These are phyloP conservation scores for Zhengitettix transpicula DNA, from an alignment of 2,888 invertebrate species.

Conservation along the genomic window DNA sequence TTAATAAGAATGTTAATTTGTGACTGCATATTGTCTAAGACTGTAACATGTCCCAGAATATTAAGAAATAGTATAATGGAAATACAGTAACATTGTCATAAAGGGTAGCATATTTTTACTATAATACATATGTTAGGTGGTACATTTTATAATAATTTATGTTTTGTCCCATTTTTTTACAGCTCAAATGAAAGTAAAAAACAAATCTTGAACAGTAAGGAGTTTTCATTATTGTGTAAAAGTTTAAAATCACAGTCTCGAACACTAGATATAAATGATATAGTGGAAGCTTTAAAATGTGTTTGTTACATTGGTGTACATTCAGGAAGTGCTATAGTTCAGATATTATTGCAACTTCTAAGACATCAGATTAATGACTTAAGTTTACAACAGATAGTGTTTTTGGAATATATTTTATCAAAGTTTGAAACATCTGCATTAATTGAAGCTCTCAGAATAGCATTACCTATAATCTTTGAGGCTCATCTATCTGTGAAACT, in stretches of 20 bases:
- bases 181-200: slow-evolving; percentile 26
- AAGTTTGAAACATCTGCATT: slow-evolving; percentile 36
- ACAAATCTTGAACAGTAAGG: slow-evolving; percentile 32
- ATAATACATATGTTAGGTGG: too few relatives aligned
- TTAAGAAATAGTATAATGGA: too few relatives aligned
- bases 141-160: too few relatives aligned
- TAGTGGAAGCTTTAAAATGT: slow-evolving; percentile 40
- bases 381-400: slow-evolving; percentile 40
- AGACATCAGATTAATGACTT: slow-evolving; percentile 42
- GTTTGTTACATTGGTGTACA: slow-evolving; percentile 40
- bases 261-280: slow-evolving; percentile 32
- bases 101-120: too few relatives aligned
- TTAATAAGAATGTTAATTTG: too few relatives aligned
- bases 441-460: slow-evolving; percentile 43
- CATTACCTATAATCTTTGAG: slow-evolving; percentile 50
- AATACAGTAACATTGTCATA: too few relatives aligned
- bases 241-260: slow-evolving; percentile 36
- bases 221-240: slow-evolving; percentile 40
- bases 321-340: slow-evolving; percentile 37
- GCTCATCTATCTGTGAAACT: slow-evolving; percentile 39
- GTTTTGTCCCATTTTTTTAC: slow-evolving; percentile 13
- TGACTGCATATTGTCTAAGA: too few relatives aligned
- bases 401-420: slow-evolving; percentile 39
- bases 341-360: slow-evolving; percentile 44
- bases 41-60: too few relatives aligned